Evolutionary conservation across 2,888 invertebrate species (phyloP).

Genomic region (Willowsia nigromaculata): DNA sequence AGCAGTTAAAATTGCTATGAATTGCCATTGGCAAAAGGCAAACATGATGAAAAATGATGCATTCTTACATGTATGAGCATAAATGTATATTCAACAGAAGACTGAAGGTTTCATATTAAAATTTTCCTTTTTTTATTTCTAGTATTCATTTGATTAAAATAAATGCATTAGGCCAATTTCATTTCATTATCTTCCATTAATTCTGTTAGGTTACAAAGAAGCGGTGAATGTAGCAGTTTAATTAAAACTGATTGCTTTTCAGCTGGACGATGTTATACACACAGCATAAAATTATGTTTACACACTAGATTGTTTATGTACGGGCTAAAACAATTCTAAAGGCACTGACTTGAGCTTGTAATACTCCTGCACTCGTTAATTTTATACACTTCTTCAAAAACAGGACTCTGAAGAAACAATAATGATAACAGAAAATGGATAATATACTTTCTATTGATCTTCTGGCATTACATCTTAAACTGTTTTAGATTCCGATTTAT

Average conservation of each 20-base stretch:
- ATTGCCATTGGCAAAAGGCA: no score
- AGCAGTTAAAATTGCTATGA: no score
- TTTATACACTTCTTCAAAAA: neutral
- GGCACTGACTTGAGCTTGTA: slow-evolving; percentile 69
- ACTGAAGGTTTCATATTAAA: neutral
- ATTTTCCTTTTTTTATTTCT: slow-evolving; percentile 11
- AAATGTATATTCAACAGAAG: no score
- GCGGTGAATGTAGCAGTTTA: slow-evolving; percentile 14
- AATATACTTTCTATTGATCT: neutral
- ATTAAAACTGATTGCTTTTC: slow-evolving; percentile 27
- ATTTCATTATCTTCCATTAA: neutral
- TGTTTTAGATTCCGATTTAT: neutral
- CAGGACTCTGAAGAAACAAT: neutral
- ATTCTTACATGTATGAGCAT: no score
- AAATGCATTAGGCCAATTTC: slow-evolving; percentile 35
- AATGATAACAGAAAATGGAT: neutral
- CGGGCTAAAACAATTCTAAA: slow-evolving; percentile 56
- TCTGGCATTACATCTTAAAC: neutral
- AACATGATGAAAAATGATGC: no score
- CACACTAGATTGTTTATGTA: neutral
- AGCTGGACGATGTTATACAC: slow-evolving; percentile 27
- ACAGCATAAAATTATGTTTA: slow-evolving; percentile 9
- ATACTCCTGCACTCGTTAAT: slow-evolving; percentile 28
- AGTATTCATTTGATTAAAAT: slow-evolving; percentile 15
- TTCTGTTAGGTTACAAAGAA: neutral